Base-by-base conservation (phyloP, 1,140 invertebrate species). In the Brachionus calyciflorus region DNA sequence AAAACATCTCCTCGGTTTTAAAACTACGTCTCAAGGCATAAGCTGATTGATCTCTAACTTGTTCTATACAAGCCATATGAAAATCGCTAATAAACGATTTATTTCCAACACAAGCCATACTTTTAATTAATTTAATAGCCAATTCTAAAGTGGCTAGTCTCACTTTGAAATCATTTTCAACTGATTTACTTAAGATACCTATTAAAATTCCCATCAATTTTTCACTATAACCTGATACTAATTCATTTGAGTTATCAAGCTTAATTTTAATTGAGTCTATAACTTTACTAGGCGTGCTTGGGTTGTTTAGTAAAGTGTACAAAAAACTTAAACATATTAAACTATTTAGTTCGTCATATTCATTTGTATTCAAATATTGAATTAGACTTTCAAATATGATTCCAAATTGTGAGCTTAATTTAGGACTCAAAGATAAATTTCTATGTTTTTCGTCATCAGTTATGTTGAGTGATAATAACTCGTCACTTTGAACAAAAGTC, bases 1-100 rank as follows among this genome's bases (percentile, higher is more conserved):
- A 86, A 86, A 99, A 99, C 79, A 98, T 94, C 81, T 98, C 95
- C 87, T 98, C 95, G 81, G 92, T 94, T 89, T 96, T 96, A 83
- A 95, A 96, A 82, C 96, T 95, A 87, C 94, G 94, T 44, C 92
- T 88, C 1, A 96, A 87, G 12, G 93, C 86, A 19, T 91, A 88
- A 44, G 92, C 93, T 78, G 92, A 92, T 81, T 94, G 91, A 80
- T 93, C 91, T 78, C 90, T 89, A 5, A 92, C 90, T 55, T 89
- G 88, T 82, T 93, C 91, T 12, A 93, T 88, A 9, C 89, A 87
- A 12, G 88, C 88, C 78, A 88, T 87, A 81, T 91, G 91, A 79
- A 88, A 76, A 81, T 91, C 88, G 79, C 87, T 82, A 78, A 91
- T 80, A 81, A 87, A 83, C 89, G 82, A 82, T 85, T 70, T 88